Evolutionary conservation across 2,797 vertebrate species (phyloP), one percentile per base, ranked within the genome.

Genomic region (Hylomyscus alleni): DNA sequence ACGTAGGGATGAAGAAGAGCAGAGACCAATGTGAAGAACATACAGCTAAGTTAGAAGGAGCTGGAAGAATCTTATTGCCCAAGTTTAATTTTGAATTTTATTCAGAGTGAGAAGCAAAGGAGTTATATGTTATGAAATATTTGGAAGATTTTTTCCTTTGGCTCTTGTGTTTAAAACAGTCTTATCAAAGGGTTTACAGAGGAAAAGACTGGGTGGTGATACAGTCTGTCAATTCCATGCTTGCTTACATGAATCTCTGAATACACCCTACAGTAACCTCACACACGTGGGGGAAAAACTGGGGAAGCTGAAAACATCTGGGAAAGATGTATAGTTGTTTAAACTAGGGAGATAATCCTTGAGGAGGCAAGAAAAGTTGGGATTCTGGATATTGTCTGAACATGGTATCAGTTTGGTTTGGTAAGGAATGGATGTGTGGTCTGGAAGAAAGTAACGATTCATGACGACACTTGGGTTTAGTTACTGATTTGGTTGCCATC

Each of bases 251-350:
- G 29, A 89, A 14, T 73, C 67, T 17, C 17, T 40, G 26, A 87
- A 19, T 54, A 37, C 9, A 72, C 17, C 40, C 34, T 24, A 29
- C 15, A 40, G 8, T 3, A 40, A 29, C 22, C 22, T n/a, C 9
- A 13, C 6, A 69, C 65, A 54, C 13, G 54, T 22, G 44, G 15
- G 31, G 3, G 56, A 86, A 76, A 13, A 47, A 80, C 56, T 84
- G 40, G 50, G 94, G 86, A 95, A 20, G 13, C 4, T 72, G 72
- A 94, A 93, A 94, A 67, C 84, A 95, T 84, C n/a, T 10, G 85
- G 76, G 40, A 90, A 81, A 87, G 69, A 69, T 76, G 95, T 56
- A 90, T 54, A 81, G 44, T 81, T 37, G 6, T 52, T 95, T 90
- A 80, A 76, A 67, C 2, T 31, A 84, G 22, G 24, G 14, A 84